Conservation (phyloP, 2,888 invertebrate species). For the Lochmaea crataegi region DNA sequence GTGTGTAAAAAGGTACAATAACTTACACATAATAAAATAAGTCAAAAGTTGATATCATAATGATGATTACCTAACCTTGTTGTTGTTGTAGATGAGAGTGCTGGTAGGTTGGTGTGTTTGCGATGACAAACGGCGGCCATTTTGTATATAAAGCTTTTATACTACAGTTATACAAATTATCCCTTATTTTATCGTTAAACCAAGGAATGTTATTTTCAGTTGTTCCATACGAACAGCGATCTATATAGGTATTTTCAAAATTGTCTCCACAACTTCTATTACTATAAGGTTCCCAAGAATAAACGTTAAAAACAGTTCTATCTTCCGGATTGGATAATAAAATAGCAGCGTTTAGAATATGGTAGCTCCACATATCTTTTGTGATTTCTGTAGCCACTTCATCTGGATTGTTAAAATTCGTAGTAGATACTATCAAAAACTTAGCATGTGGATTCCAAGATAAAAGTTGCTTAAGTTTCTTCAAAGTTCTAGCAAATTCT, state of each 20-base stretch:
- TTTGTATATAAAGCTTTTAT: slow-evolving; percentile 56
- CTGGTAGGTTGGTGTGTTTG: slow-evolving; percentile 32
- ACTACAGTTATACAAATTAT: slow-evolving; percentile 55
- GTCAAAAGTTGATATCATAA: no score
- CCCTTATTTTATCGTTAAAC: slow-evolving; percentile 53
- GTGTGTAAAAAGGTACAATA: no score
- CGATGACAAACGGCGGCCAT: slow-evolving; percentile 58
- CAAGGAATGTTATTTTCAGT: slow-evolving; percentile 37
- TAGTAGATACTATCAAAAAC: slow-evolving; percentile 50
- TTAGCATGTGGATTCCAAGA: slow-evolving; percentile 49
- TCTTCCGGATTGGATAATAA: slow-evolving; percentile 46
- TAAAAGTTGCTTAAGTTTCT: slow-evolving; percentile 24
- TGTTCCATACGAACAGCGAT: slow-evolving; percentile 47
- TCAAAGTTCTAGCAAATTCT: slow-evolving; percentile 39
- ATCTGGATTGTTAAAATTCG: slow-evolving; percentile 41
- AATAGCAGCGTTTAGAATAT: slow-evolving; percentile 53
- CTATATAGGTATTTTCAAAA: slow-evolving; percentile 45
- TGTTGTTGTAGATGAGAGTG: slow-evolving; percentile 27
- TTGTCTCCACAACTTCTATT: slow-evolving; percentile 51
- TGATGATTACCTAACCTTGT: slow-evolving; percentile 35
- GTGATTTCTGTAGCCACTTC: slow-evolving; percentile 46
- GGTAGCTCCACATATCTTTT: slow-evolving; percentile 41
- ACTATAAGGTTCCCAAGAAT: slow-evolving; percentile 55
- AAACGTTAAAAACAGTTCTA: slow-evolving; percentile 48
- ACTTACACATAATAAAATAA: no score